phyloP scores from a whole-genome alignment of 2,888 invertebrate genomes.

The Lasioglossum zephyrum region DNA sequence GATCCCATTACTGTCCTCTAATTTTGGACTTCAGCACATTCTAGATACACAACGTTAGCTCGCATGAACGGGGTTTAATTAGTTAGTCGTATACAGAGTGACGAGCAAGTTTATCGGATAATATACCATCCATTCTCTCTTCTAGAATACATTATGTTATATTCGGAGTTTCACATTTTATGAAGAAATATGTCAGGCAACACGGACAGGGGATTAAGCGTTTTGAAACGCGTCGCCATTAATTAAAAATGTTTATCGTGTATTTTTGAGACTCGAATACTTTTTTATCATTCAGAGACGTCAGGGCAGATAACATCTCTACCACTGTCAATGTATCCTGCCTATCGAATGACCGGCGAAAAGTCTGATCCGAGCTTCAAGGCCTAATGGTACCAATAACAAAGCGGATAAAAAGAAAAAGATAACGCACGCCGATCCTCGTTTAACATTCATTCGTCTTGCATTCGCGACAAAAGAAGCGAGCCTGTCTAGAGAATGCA shows the following conservation, averaged over 20 bases:
- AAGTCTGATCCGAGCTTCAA: not conserved
- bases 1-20: not conserved
- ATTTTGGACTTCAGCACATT: not conserved
- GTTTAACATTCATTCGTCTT: slow-evolving; percentile 35
- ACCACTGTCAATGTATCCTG: not conserved
- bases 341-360: slow-evolving; percentile 3
- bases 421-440: not conserved
- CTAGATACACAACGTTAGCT: not conserved
- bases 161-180: not conserved
- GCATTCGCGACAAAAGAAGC: slow-evolving; percentile 12
- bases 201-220: too few relatives aligned
- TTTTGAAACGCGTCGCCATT: not conserved
- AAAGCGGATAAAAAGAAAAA: not conserved
- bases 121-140: not conserved
- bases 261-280: not conserved
- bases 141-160: not conserved
- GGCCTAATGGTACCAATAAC: slow-evolving; percentile 4
- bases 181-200: too few relatives aligned
- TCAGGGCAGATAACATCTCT: not conserved
- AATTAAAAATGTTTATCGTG: not conserved
- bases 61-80: not conserved
- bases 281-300: not conserved
- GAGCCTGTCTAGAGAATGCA: slow-evolving; percentile 5
- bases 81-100: not conserved
- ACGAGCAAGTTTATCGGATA: not conserved